Percentiles rank a stretch among this genome's conserved stretches.
These are phyloP conservation scores for Argentina silus DNA, from an alignment of 2,797 vertebrate species.

Conservation along the genomic window DNA sequence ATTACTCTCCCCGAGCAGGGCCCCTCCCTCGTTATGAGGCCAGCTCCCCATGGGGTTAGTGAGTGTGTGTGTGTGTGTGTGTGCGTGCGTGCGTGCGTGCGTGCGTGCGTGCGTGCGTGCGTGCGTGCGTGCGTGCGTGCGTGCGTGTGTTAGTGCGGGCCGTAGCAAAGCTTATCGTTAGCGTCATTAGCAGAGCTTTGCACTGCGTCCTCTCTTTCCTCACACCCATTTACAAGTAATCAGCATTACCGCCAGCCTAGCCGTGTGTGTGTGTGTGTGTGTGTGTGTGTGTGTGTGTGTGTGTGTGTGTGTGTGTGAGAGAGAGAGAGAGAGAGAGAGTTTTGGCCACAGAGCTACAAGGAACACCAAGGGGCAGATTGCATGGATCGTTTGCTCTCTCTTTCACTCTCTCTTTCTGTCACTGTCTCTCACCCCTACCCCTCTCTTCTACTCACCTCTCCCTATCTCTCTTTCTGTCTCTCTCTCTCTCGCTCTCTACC, in stretches of 20 bases:
- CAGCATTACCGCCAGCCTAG: constrained; percentile 35
- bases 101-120: too few species aligned
- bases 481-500: background rate
- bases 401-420: constrained; percentile 7
- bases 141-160: too few species aligned
- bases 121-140: too few species aligned
- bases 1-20: constrained; percentile 75
- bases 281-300: constrained; percentile 19
- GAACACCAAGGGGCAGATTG: constrained; percentile 46
- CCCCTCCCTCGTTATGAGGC: constrained; percentile 73
- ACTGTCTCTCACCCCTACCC: constrained; percentile 8
- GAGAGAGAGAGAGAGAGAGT: constrained; percentile 36
- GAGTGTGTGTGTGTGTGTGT: constrained; percentile 51
- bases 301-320: constrained; percentile 48
- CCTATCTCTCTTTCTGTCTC: constrained; percentile 21
- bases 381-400: constrained; percentile 19
- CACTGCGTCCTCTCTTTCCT: constrained; percentile 34
- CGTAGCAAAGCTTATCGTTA: too few species aligned
- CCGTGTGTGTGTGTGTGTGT: constrained; percentile 29
- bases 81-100: too few species aligned
- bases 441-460: background rate
- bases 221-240: constrained; percentile 47
- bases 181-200: constrained; percentile 75
- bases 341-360: constrained; percentile 36
- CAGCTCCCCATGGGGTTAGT: constrained; percentile 73